Base-by-base conservation (phyloP, 2,888 invertebrate species). In the Polyommatus iphigenia region DNA sequence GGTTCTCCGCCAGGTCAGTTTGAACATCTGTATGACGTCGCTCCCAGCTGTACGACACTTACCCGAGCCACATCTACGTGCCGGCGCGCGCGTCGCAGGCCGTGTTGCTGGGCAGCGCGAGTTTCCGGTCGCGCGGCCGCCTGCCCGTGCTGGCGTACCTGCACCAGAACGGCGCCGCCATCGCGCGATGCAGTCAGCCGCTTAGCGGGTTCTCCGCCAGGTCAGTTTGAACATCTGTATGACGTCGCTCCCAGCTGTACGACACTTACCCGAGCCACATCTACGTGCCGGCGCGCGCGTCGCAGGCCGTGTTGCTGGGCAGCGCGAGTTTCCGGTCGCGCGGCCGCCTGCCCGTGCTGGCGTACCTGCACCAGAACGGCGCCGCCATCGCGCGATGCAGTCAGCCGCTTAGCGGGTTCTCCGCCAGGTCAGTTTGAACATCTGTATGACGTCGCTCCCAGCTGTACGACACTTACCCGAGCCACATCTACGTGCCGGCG, bases 381-480 rank as follows among this genome's bases (percentile, higher is more conserved):
- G 98, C 96, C 0, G 96, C 96, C 80, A 96, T 96, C 80, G 90
- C 94, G 0, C 96, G 99, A 78, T 99, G 99, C 91, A 99, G 99
- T 87, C 99, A 99, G 91, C 99, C 99, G 0, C 95, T 99, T 80
- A 98, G 99, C 54, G 99, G 99, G 18, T 99, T 99, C 89, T 79
- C 81, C 2, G 81, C 80, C 50, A 79, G 81, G 80, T 80, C 50
- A 50, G 50, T 50, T 2, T 13, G 46, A 50, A 50, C 50, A 50
- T 50, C 50, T 50, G 7, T 13, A 24, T 46, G 80, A 81, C 76
- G 80, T 67, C 62, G 8, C 18, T 94, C 94, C 24, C 91, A 98
- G 97, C 94, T 99, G 24, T 99, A 99, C 91, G 99, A 99, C 93
- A 99, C 99, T 15, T 99, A 99, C 91, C 99, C 99, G 1, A 96